Conservation (phyloP, 1,140 invertebrate genomes). For the Doryteuthis pealeii region DNA sequence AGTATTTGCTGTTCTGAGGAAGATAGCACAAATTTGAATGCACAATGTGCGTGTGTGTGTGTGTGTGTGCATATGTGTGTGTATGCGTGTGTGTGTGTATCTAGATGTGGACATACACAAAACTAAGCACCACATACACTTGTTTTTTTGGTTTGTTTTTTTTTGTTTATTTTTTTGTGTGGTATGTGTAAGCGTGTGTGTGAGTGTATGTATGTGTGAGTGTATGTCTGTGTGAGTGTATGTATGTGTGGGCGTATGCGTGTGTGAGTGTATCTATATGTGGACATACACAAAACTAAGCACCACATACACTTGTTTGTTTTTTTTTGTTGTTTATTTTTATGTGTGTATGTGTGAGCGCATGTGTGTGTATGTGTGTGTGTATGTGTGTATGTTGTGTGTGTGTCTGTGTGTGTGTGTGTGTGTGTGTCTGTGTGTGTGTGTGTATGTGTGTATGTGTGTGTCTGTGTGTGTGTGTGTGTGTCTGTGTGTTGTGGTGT, state of each 20-base stretch:
- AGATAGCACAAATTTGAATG: too few relatives aligned
- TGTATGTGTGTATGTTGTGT: background rate
- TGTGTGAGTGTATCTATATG: background rate
- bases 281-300: background rate
- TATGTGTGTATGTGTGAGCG: background rate
- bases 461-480: background rate
- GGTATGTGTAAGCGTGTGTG: background rate
- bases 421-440: slow-evolving; percentile 19
- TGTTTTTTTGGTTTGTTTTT: too few relatives aligned
- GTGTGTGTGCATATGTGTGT: too few relatives aligned
- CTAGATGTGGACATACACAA: too few relatives aligned
- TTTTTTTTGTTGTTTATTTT: background rate
- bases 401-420: slow-evolving; percentile 13
- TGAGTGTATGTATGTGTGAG: background rate
- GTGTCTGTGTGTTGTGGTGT: slow-evolving; percentile 17
- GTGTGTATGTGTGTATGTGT: slow-evolving; percentile 4
- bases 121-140: too few relatives aligned
- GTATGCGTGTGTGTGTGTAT: too few relatives aligned
- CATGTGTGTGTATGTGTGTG: background rate
- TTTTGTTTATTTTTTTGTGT: too few relatives aligned
- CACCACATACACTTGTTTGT: background rate
- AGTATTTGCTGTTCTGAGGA: too few relatives aligned
- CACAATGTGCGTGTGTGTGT: too few relatives aligned
- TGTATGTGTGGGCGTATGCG: background rate
- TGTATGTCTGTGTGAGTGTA: background rate